A percentile compares a stretch with the other conserved stretches of the same genome.
These are phyloP conservation scores for Festucalex cinctus DNA, from an alignment of 2,113 vertebrate genomes.

Conservation along the genomic window DNA sequence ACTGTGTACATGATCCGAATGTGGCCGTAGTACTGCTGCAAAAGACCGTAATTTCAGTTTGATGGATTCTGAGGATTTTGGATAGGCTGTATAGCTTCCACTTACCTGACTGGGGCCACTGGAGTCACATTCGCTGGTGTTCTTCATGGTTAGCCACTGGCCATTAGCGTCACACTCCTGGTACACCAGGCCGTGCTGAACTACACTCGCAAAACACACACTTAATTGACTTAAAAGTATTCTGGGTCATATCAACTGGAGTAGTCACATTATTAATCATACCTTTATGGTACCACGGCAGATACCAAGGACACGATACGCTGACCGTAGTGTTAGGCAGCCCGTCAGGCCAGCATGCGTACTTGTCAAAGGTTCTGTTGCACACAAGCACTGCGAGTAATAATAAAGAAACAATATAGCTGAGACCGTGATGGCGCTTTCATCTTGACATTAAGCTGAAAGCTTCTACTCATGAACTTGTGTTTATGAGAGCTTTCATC, in stretches of 20 bases:
- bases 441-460: conserved; percentile 24
- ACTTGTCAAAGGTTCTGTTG: conserved; percentile 85
- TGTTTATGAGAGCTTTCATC: conserved; percentile 15
- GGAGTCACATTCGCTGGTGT: conserved; percentile 81
- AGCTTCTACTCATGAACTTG: not conserved
- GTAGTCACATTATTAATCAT: not conserved
- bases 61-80: not conserved
- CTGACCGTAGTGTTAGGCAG: conserved; percentile 84
- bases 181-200: conserved; percentile 82
- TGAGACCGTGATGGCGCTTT: conserved; percentile 18
- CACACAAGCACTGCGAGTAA: conserved; percentile 80
- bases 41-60: conserved; percentile 1
- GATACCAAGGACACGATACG: conserved; percentile 89
- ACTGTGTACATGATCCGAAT: conserved; percentile 89
- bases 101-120: conserved; percentile 64
- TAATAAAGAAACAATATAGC: conserved; percentile 6
- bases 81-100: too few species aligned
- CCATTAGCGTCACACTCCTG: conserved; percentile 83
- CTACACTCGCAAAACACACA: conserved; percentile 62
- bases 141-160: conserved; percentile 75
- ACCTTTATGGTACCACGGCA: conserved; percentile 87
- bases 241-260: not conserved
- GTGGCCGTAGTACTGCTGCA: conserved; percentile 76
- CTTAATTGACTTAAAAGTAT: not conserved
- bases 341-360: conserved; percentile 91